Evolutionary conservation across 2,113 vertebrate genomes (phyloP).

Genomic region (Rhabdornis inornatus): DNA sequence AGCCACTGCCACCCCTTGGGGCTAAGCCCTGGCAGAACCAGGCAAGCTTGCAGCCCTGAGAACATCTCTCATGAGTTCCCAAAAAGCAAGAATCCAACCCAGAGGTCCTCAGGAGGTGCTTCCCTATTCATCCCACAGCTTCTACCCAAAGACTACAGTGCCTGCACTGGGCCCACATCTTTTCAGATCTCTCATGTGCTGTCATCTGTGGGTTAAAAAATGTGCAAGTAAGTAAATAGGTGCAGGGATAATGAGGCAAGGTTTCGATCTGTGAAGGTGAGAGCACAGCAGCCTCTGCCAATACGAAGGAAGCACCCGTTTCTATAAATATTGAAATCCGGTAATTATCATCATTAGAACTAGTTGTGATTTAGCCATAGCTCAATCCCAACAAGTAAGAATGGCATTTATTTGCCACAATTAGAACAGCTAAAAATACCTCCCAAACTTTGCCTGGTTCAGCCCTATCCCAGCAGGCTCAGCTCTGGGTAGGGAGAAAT

Average conservation of each 20-base stretch:
- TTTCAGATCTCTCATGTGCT: not conserved
- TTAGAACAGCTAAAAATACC: slow-evolving; percentile 67
- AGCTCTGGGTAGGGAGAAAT: not conserved
- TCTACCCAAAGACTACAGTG: not conserved
- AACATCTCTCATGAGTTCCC: not conserved
- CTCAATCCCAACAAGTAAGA: slow-evolving; percentile 58
- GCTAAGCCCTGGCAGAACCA: not conserved
- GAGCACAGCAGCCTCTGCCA: slow-evolving; percentile 31
- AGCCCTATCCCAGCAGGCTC: not conserved
- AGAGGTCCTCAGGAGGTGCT: not conserved
- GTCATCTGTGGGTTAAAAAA: slow-evolving; percentile 38
- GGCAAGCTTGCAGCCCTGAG: not conserved
- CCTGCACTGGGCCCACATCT: fast-evolving
- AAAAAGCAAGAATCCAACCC: not conserved
- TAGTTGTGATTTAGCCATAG: slow-evolving; percentile 58
- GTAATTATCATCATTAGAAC: slow-evolving; percentile 69
- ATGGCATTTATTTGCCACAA: slow-evolving; percentile 54
- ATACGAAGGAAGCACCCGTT: slow-evolving; percentile 57
- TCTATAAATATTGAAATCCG: slow-evolving; percentile 72
- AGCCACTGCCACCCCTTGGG: not conserved
- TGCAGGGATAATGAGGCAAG: slow-evolving; percentile 12
- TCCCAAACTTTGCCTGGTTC: not conserved
- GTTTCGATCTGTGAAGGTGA: slow-evolving; percentile 63
- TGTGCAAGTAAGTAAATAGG: slow-evolving; percentile 47
- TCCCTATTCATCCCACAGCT: not conserved